Evolutionary conservation across 2,888 invertebrate genomes (phyloP), one percentile per base, ranked within the genome.

Genomic region (Acheta domesticus): DNA sequence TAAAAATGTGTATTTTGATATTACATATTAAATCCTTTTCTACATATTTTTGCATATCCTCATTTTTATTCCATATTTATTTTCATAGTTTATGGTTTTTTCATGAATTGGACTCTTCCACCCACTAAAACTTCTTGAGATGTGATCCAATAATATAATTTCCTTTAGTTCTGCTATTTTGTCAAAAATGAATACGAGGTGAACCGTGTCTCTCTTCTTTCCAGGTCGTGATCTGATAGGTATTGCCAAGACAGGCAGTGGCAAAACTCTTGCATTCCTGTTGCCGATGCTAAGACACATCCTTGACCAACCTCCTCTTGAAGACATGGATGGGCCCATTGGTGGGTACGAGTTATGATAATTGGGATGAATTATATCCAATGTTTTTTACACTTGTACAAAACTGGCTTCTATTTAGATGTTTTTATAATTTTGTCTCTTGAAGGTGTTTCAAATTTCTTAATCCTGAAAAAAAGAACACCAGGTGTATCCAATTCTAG

Each of bases 231-330:
- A 99, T 88, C 89, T 99, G 81, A 99, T 99, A 85, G 99, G 99
- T 79, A 99, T 99, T 86, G 99, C 99, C 2, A 99, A 99, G 88
- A 99, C 99, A 0, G 99, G 99, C 76, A 97, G 97, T 85, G 99
- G 99, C 50, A 99, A 99, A 89, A 99, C 99, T 1, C 88, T 99
- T 78, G 99, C 99, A 0, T 99, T 99, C 87, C 92, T 99, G 80
- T 87, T 99, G 80, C 99, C 99, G 0, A 97, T 99, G 98, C 96
- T 99, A 87, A 87, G 95, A 73, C 99, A 99, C 85, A 96, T 99
- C 49, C 87, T 97, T 80, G 99, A 99, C 86, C 99, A 99, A 86
- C 92, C 95, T 0, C 91, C 93, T 0, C 86, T 99, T n/a, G 97
- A 97, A 84, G 97, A 98, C 85, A 96, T 96, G 0, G 99, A 99